Evolutionary conservation across 2,113 vertebrate genomes (phyloP).

Genomic region (Cervus canadensis): DNA sequence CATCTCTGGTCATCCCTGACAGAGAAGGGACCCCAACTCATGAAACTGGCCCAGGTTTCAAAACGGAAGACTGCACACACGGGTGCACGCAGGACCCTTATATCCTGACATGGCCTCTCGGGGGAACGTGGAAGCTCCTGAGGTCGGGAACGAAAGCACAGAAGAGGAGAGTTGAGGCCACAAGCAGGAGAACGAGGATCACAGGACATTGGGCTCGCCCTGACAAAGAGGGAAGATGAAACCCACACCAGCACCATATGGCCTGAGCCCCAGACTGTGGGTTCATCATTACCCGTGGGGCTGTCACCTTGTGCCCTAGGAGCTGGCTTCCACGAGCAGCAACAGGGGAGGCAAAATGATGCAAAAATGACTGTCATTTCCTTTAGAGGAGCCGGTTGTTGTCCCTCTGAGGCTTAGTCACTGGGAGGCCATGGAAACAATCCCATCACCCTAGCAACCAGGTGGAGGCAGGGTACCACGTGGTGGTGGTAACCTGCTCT

Average conservation of each 20-base stretch:
- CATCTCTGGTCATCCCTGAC: not conserved
- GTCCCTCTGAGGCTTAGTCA: constrained; percentile 42
- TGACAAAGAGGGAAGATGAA: not conserved
- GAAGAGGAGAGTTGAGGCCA: not conserved
- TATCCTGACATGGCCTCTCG: not conserved
- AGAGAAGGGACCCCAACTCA: not conserved
- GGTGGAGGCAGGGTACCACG: not conserved
- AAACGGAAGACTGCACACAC: not conserved
- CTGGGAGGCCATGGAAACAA: constrained; percentile 44
- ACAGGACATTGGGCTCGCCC: not conserved
- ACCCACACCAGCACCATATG: not conserved
- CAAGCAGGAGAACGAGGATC: fast-evolving
- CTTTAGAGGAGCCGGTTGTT: constrained; percentile 36
- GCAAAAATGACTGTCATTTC: constrained; percentile 39
- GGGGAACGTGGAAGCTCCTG: not conserved
- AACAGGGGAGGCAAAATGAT: not conserved
- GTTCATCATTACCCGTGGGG: not conserved
- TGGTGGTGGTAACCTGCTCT: not conserved
- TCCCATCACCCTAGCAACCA: constrained; percentile 49
- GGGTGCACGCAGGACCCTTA: not conserved
- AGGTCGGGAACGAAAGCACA: not conserved
- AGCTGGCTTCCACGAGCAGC: constrained; percentile 25
- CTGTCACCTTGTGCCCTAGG: not conserved
- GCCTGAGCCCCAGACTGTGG: not conserved
- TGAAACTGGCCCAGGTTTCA: not conserved